Evolutionary conservation across 2,888 invertebrate species (phyloP).

Genomic region (Craniophora ligustri): DNA sequence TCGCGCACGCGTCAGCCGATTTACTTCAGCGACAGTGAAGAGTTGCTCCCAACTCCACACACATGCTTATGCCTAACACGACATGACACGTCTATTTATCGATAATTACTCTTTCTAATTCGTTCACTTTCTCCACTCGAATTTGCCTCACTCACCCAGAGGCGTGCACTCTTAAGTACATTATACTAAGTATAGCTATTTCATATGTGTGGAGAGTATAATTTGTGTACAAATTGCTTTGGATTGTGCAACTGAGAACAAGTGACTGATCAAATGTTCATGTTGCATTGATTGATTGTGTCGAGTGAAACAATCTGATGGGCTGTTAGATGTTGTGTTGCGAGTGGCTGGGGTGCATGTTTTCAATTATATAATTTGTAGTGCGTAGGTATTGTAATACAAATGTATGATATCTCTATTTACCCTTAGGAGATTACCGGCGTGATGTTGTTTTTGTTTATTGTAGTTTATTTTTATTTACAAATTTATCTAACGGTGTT

Average conservation of each 20-base stretch:
- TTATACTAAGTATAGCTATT: conserved; percentile 55
- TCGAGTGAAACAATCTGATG: conserved; percentile 36
- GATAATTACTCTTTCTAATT: conserved; percentile 53
- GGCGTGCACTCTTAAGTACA: conserved; percentile 50
- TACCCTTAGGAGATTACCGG: too few species aligned
- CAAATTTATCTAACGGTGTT: neutral
- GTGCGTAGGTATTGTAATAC: neutral
- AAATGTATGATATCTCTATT: too few species aligned
- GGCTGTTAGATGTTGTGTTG: conserved; percentile 8
- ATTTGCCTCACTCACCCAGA: conserved; percentile 53
- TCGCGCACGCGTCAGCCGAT: neutral
- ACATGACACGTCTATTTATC: conserved; percentile 48
- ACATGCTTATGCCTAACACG: conserved; percentile 9
- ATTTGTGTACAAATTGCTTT: conserved; percentile 64
- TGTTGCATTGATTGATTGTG: conserved; percentile 49
- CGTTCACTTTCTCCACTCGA: conserved; percentile 63
- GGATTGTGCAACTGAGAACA: conserved; percentile 63
- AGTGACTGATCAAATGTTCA: conserved; percentile 45
- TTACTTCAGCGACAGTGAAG: conserved; percentile 2
- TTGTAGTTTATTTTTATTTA: neutral
- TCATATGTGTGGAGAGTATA: conserved; percentile 55
- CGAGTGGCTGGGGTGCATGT: neutral
- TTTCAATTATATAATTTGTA: conserved; percentile 7
- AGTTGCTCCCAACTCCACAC: conserved; percentile 10
- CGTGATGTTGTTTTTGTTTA: neutral